Conservation (phyloP, 2,888 invertebrate genomes). For the Acheta domesticus region DNA sequence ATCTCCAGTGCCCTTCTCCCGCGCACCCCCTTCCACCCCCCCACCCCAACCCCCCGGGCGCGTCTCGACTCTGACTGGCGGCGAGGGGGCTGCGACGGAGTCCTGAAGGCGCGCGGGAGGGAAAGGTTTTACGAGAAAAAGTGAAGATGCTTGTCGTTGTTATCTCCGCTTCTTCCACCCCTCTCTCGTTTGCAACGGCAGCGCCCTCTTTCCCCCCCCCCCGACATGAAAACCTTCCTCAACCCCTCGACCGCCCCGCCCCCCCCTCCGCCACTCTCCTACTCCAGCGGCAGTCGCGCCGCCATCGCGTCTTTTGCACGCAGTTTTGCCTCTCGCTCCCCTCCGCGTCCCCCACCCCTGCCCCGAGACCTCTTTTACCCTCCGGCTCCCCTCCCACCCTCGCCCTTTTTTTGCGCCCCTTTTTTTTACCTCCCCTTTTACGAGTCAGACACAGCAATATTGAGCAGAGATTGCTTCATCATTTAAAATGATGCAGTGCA, state of each 20-base stretch:
- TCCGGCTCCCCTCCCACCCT: neutral
- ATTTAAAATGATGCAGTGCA: constrained; percentile 27
- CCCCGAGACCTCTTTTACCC: neutral
- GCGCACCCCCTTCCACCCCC: too few relatives aligned
- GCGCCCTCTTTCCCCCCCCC: neutral
- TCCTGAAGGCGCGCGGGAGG: neutral
- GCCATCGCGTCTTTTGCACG: constrained; percentile 1
- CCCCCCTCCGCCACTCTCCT: neutral
- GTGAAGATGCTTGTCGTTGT: constrained; percentile 21
- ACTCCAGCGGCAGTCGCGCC: neutral
- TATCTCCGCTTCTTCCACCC: constrained; percentile 21
- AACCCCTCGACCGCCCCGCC: neutral
- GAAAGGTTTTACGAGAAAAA: constrained; percentile 18
- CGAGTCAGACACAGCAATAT: constrained; percentile 26
- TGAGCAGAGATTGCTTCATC: constrained; percentile 26
- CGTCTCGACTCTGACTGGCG: too few relatives aligned
- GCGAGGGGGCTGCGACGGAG: too few relatives aligned
- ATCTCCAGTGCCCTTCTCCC: too few relatives aligned
- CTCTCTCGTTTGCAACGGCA: neutral
- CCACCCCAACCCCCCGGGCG: too few relatives aligned
- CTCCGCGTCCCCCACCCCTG: neutral
- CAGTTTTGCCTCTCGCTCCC: neutral
- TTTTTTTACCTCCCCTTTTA: constrained; percentile 11
- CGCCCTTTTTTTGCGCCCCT: neutral
- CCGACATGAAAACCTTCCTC: neutral